Percentiles rank a stretch among this genome's conserved stretches.
phyloP scores from a whole-genome alignment of 2,888 invertebrate species.

The Macrophya annulata region DNA sequence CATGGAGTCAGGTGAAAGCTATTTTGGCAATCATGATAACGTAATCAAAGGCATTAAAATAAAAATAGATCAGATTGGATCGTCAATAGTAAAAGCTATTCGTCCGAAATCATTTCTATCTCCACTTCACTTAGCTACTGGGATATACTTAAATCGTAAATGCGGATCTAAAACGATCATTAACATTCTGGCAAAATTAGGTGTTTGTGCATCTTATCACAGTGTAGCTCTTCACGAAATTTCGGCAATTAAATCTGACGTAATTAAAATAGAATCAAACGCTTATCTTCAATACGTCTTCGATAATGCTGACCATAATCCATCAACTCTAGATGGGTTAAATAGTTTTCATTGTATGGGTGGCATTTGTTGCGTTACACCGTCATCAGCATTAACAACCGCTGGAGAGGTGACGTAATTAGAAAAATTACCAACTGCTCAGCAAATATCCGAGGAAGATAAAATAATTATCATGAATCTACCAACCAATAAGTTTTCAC shows the following conservation, averaged over 20 bases:
- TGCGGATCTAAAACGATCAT: background rate
- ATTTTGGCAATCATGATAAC: background rate
- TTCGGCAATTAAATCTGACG: background rate
- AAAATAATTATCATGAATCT: background rate
- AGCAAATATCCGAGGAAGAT: background rate
- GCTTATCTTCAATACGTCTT: background rate
- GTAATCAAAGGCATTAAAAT: background rate
- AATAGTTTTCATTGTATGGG: background rate
- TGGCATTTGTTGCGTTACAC: background rate
- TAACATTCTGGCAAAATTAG: conserved; percentile 6
- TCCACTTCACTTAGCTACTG: background rate
- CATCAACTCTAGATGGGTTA: background rate
- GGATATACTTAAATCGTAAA: background rate
- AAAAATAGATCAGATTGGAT: background rate
- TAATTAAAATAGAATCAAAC: background rate
- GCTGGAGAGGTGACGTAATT: background rate
- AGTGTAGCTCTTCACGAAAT: background rate
- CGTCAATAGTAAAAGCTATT: background rate
- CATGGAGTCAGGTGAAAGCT: background rate
- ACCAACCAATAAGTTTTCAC: background rate
- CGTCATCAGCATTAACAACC: background rate
- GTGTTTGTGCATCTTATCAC: background rate
- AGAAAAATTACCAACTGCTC: background rate
- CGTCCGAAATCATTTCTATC: background rate
- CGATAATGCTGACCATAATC: background rate